A percentile compares a stretch with the other conserved stretches of the same genome.
These are phyloP conservation scores for Apodemia hepburni DNA, from an alignment of 2,888 invertebrate genomes.

Conservation along the genomic window DNA sequence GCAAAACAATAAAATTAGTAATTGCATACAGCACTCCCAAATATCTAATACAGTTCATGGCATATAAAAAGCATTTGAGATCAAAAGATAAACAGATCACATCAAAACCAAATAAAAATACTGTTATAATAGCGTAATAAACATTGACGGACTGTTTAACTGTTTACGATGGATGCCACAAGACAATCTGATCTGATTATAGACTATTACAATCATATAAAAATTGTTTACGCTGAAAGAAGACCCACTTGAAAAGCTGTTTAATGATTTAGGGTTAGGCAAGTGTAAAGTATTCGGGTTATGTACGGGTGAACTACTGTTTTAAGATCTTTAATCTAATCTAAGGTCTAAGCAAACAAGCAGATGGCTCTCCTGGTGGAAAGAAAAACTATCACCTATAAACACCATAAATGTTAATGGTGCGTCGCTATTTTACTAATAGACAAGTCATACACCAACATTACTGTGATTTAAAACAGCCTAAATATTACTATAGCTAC, in stretches of 20 bases:
- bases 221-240: slow-evolving; percentile 55
- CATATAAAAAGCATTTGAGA: slow-evolving; percentile 50
- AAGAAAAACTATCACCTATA: too few relatives aligned
- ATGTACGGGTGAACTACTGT: too few relatives aligned
- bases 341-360: too few relatives aligned
- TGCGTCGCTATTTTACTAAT: too few relatives aligned
- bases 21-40: slow-evolving; percentile 38
- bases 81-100: slow-evolving; percentile 63
- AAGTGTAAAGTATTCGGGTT: neutral
- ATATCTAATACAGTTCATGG: slow-evolving; percentile 30
- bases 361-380: too few relatives aligned
- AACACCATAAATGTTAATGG: too few relatives aligned
- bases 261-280: slow-evolving; percentile 31
- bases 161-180: slow-evolving; percentile 38
- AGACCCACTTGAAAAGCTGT: slow-evolving; percentile 9
- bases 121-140: slow-evolving; percentile 71
- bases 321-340: too few relatives aligned
- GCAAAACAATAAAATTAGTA: slow-evolving; percentile 33
- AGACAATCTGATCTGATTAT: slow-evolving; percentile 60
- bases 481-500: too few relatives aligned
- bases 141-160: slow-evolving; percentile 46
- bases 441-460: too few relatives aligned
- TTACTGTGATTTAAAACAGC: too few relatives aligned
- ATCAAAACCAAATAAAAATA: slow-evolving; percentile 62
- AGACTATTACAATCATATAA: slow-evolving; percentile 52